Conservation (phyloP, 2,888 invertebrate genomes). For the Craniophora ligustri region DNA sequence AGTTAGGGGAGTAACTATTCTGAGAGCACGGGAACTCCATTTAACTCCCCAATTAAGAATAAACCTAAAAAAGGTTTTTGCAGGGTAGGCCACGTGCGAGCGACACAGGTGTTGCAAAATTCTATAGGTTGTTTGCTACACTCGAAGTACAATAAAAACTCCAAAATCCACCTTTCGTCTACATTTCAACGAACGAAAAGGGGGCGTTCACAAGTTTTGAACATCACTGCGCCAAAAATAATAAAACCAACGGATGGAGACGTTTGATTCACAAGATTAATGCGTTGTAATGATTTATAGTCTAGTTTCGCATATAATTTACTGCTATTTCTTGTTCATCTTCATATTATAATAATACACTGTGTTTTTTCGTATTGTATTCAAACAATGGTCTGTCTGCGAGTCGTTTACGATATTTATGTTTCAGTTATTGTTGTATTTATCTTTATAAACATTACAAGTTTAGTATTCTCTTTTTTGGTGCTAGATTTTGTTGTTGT, state of each 20-base stretch:
- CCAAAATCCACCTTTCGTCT: slow-evolving; percentile 5
- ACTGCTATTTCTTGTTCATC: slow-evolving; percentile 43
- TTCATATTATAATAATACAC: slow-evolving; percentile 46
- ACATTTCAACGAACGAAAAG: slow-evolving; percentile 14
- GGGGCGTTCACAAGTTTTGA: slow-evolving; percentile 39
- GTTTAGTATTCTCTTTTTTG: too few relatives aligned
- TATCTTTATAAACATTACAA: slow-evolving; percentile 3
- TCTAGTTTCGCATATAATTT: slow-evolving; percentile 58
- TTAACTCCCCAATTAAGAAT: too few relatives aligned
- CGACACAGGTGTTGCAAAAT: too few relatives aligned
- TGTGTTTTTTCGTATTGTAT: slow-evolving; percentile 41
- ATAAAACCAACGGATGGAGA: slow-evolving; percentile 49
- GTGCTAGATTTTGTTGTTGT: too few relatives aligned
- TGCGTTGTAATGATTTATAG: slow-evolving; percentile 57
- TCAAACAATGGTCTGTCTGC: slow-evolving; percentile 52
- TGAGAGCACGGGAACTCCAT: too few relatives aligned
- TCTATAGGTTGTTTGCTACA: neutral
- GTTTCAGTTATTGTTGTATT: slow-evolving; percentile 18
- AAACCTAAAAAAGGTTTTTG: too few relatives aligned
- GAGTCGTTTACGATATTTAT: slow-evolving; percentile 34
- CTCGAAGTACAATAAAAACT: too few relatives aligned
- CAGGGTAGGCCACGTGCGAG: too few relatives aligned
- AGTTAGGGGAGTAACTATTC: too few relatives aligned
- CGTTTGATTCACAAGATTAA: slow-evolving; percentile 62
- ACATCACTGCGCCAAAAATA: slow-evolving; percentile 48